phyloP scores from a whole-genome alignment of 1,140 invertebrate species.

The Trichonephila inaurata region DNA sequence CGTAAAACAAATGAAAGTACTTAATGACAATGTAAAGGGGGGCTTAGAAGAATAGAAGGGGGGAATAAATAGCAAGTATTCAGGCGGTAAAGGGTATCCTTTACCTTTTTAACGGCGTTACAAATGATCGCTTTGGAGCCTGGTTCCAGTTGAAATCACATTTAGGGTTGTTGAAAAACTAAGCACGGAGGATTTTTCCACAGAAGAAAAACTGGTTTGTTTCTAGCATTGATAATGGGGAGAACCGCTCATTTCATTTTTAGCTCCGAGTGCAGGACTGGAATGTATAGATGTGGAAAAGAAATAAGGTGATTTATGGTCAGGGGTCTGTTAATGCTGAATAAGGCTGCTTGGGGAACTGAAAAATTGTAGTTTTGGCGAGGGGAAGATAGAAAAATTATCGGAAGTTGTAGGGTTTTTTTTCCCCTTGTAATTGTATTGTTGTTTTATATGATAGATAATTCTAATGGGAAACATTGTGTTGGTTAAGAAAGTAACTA shows the following conservation, averaged over 20 bases:
- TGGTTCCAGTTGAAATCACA: conserved; percentile 34
- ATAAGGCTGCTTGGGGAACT: background rate
- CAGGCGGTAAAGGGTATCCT: conserved; percentile 22
- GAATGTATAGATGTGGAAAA: background rate
- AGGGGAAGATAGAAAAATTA: no score
- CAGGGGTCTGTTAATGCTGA: background rate
- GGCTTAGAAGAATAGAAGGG: background rate
- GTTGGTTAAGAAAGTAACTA: no score
- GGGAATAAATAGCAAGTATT: background rate
- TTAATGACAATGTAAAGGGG: conserved; percentile 69
- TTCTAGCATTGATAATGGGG: conserved; percentile 17
- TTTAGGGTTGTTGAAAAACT: conserved; percentile 65
- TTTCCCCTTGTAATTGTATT: background rate
- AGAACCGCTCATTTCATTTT: background rate
- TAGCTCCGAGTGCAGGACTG: background rate
- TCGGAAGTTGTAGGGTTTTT: background rate
- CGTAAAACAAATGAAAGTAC: conserved; percentile 76
- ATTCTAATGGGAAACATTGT: no score
- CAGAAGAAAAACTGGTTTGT: background rate
- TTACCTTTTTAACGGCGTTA: conserved; percentile 70
- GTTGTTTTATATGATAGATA: background rate
- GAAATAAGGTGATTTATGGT: background rate
- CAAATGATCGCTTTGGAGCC: conserved; percentile 58
- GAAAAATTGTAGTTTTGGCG: background rate
- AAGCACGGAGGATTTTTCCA: conserved; percentile 48